Evolutionary conservation across 2,113 vertebrate species (phyloP).

Genomic region (Sebastes fasciatus): DNA sequence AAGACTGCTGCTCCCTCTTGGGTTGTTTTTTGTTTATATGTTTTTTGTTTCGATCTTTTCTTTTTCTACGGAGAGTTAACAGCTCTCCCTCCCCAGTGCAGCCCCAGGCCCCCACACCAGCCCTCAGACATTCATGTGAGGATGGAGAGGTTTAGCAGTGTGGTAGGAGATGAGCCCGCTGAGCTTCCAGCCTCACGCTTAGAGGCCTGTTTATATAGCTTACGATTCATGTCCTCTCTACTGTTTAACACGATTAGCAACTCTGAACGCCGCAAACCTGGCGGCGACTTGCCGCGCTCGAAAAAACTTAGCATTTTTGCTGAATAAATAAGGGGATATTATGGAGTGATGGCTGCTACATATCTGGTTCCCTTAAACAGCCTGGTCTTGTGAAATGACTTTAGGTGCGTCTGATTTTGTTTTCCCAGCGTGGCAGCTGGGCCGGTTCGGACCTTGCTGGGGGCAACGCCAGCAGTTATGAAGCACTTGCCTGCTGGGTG

Average conservation of each 20-base stretch:
- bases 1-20: conserved; percentile 25
- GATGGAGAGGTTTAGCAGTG: conserved; percentile 50
- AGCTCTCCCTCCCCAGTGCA: conserved; percentile 25
- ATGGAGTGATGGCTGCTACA: conserved; percentile 43
- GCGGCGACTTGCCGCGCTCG: conserved; percentile 23
- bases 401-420: conserved; percentile 63
- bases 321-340: conserved; percentile 58
- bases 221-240: conserved; percentile 52
- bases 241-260: conserved; percentile 73
- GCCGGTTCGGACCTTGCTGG: conserved; percentile 60
- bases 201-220: conserved; percentile 63
- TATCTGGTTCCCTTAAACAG: conserved; percentile 40
- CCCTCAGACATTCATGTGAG: conserved; percentile 16
- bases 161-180: conserved; percentile 56
- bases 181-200: conserved; percentile 56
- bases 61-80: conserved; percentile 24
- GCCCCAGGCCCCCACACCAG: conserved; percentile 20
- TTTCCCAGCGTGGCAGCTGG: conserved; percentile 69
- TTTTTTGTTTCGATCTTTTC: conserved; percentile 30
- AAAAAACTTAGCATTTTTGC: conserved; percentile 45
- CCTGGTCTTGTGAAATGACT: conserved; percentile 57
- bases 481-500: conserved; percentile 54
- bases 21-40: conserved; percentile 32
- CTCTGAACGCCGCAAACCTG: conserved; percentile 55
- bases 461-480: conserved; percentile 65